Percentiles rank a stretch among this genome's conserved stretches.
Conservation (phyloP, 2,797 vertebrate species). For the Hemitrygon akajei region DNA sequence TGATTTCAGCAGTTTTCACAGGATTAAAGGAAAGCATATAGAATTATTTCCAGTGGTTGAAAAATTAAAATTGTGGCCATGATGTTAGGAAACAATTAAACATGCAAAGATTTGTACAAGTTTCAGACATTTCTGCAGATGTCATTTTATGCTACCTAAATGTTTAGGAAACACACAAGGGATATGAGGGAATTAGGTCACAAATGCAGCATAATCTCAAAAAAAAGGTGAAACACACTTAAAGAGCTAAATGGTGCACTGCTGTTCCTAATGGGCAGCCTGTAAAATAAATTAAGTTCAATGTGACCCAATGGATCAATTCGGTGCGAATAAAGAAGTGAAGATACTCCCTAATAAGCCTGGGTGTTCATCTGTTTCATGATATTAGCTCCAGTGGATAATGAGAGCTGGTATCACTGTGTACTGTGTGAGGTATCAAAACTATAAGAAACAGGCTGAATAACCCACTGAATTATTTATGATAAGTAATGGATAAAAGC, state of each 20-base stretch:
- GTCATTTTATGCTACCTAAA: no score
- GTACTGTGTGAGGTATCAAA: background rate
- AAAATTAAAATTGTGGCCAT: background rate
- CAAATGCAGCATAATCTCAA: no score
- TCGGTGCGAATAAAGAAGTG: background rate
- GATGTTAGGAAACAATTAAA: no score
- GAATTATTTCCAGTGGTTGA: background rate
- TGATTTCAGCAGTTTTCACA: no score
- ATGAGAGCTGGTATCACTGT: background rate
- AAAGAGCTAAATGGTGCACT: background rate
- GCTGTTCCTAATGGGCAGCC: background rate
- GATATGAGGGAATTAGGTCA: no score
- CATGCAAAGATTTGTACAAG: no score
- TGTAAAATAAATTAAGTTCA: background rate
- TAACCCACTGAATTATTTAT: background rate
- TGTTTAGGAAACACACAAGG: no score
- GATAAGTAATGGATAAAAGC: background rate
- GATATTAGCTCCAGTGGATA: background rate
- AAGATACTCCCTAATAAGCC: background rate
- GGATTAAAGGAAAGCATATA: no score
- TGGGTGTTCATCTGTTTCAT: background rate
- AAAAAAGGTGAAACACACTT: no score
- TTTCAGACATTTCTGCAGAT: no score
- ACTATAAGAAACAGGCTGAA: background rate
- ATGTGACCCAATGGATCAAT: background rate